These are phyloP conservation scores for Intellagama lesueurii DNA, from an alignment of 2,797 vertebrate genomes.

Conservation along the genomic window DNA sequence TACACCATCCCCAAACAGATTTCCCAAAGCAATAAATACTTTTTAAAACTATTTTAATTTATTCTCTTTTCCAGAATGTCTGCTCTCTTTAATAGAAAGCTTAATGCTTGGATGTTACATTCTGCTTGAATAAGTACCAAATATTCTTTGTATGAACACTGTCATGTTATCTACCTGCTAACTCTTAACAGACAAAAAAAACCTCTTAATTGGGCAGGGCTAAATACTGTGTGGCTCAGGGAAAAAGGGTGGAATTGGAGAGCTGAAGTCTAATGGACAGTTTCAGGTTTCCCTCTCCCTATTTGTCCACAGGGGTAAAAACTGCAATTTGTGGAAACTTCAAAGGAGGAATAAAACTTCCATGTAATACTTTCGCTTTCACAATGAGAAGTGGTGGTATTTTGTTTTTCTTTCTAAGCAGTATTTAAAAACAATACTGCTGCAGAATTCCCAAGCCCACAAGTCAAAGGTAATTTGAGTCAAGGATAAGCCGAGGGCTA, in stretches of 20 bases:
- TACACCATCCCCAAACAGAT: no score
- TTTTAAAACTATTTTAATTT: no score
- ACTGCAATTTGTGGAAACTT: background rate
- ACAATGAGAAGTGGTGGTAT: background rate
- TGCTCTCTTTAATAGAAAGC: no score
- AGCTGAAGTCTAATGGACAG: background rate
- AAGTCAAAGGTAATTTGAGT: background rate
- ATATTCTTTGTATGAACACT: no score
- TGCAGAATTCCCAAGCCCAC: background rate
- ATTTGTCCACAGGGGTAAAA: background rate
- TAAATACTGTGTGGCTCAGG: background rate
- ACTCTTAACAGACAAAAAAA: background rate
- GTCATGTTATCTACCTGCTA: background rate
- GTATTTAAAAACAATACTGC: background rate
- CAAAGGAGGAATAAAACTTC: background rate
- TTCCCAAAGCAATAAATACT: no score
- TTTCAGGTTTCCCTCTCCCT: background rate
- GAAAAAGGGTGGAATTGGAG: background rate
- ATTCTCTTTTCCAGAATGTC: no score
- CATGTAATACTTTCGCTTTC: background rate
- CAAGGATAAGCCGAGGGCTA: background rate
- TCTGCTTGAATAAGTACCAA: no score
- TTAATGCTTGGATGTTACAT: no score
- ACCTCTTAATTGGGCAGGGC: background rate
- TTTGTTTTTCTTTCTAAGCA: background rate